phyloP scores from a whole-genome alignment of 2,797 vertebrate species.

The Enteromius argenteus region DNA sequence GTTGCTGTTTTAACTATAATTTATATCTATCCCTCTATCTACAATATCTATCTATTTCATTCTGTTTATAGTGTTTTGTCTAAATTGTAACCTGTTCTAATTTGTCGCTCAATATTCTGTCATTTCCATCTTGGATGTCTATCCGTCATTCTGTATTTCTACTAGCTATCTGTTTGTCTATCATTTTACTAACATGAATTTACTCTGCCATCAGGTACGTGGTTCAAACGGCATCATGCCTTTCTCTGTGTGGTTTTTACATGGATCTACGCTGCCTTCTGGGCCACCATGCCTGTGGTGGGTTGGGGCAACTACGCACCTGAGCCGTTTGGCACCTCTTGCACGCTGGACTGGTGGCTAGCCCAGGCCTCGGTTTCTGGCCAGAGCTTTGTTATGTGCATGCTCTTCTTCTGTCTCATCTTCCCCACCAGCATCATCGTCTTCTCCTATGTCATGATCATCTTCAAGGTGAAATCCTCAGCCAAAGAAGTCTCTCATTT shows the following conservation, averaged over 20 bases:
- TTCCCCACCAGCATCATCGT: conserved; percentile 88
- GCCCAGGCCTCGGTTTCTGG: conserved; percentile 88
- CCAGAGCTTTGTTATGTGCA: conserved; percentile 89
- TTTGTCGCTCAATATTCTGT: not conserved
- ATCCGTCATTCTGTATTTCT: not conserved
- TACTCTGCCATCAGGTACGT: conserved; percentile 79
- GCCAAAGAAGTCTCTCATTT: conserved; percentile 89
- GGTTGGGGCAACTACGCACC: conserved; percentile 93
- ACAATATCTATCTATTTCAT: not conserved
- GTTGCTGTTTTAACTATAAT: no score
- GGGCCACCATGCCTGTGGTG: conserved; percentile 92
- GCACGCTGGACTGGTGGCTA: conserved; percentile 96
- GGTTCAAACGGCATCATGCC: conserved; percentile 90
- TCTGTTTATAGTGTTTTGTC: no score
- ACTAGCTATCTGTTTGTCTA: not conserved
- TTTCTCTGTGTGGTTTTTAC: conserved; percentile 85
- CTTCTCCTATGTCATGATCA: conserved; percentile 93
- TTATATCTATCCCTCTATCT: not conserved
- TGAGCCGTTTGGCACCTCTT: conserved; percentile 94
- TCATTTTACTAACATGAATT: not conserved
- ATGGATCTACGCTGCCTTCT: conserved; percentile 90
- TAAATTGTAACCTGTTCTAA: not conserved
- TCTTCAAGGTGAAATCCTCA: conserved; percentile 92
- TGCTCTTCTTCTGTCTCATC: conserved; percentile 93
- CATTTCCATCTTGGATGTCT: not conserved